Base-by-base conservation (phyloP, 2,888 invertebrate genomes). In the Caenorhabditis angaria region DNA sequence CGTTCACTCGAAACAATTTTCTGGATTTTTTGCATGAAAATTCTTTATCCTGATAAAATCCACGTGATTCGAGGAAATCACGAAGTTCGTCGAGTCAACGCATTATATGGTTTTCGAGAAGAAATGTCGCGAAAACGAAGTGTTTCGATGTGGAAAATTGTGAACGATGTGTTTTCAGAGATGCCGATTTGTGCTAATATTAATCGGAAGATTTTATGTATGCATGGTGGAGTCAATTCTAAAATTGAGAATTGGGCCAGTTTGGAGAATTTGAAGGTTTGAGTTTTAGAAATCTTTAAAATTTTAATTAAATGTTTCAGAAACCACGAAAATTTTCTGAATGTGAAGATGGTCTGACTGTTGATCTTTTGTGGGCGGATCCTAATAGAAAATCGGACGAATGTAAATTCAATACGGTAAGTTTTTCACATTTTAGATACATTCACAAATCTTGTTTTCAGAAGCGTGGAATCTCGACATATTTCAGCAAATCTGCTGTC, bases 151-250 rank as follows among this genome's bases (percentile, higher is more conserved):
- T 83, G 80, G 80, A 75, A 74, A 25, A 32, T 50, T 54, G 75
- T 83, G 59, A 77, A 83, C 24, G 65, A 75, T 48, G 75, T 67
- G 25, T 20, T 25, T 5, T 27, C 24, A 61, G 82, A 83, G 58
- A 55, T 84, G 24, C 83, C 84, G 22, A 62, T 84, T 1, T 77
- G 78, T 56, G 83, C 82, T 12, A 54, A 66, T 48, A 76, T 84
- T 47, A 67, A 70, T 22, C 66, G 69, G 2, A 70, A 76, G 25
- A 81, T 83, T 25, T 65, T 84, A 28, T 78, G 79, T 61, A 81
- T 82, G 81, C 84, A 84, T 59, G 84, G 84, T 2, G 84, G 84
- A 28, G 76, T 84, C 29, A 82, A 82, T n/a, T 71, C 76, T 27
- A 70, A 75, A 29, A 83, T 82, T 58, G 74, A 74, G 58, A 65